A percentile compares a stretch with the other conserved stretches of the same genome.
These are phyloP conservation scores for Triplophysa siluroides DNA, from an alignment of 2,113 vertebrate species.

Conservation along the genomic window DNA sequence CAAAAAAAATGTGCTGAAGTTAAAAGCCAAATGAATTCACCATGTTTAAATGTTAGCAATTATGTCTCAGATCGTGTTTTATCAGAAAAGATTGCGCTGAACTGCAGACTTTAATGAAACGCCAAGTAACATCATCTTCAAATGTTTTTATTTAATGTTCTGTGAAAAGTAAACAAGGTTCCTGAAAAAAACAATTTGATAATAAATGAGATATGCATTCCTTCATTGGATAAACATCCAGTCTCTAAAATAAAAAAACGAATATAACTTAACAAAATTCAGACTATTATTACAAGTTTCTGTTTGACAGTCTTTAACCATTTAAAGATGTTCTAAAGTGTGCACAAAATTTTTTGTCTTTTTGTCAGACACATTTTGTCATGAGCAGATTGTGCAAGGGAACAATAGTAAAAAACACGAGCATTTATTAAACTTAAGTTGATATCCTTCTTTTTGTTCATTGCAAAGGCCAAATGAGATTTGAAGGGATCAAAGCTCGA, in stretches of 20 bases:
- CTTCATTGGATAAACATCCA: conserved; percentile 82
- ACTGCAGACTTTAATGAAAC: conserved; percentile 18
- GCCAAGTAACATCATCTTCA: conserved; percentile 53
- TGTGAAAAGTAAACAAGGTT: conserved; percentile 71
- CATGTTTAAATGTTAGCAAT: conserved; percentile 14
- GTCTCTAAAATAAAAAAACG: conserved; percentile 73
- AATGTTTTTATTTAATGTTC: conserved; percentile 76
- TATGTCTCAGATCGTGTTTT: conserved; percentile 1
- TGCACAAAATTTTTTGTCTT: conserved; percentile 57
- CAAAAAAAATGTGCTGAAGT: not conserved
- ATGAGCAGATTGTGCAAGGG: conserved; percentile 58
- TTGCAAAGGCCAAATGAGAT: conserved; percentile 13
- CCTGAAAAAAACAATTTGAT: conserved; percentile 70
- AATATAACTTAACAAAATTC: conserved; percentile 79
- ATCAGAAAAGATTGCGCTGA: not conserved
- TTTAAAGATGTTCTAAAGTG: conserved; percentile 72
- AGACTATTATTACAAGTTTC: conserved; percentile 66
- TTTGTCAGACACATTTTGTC: conserved; percentile 28
- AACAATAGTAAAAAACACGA: conserved; percentile 41
- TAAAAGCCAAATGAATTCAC: not conserved
- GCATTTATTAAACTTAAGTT: conserved; percentile 48
- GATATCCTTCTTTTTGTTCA: conserved; percentile 4
- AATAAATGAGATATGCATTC: conserved; percentile 79
- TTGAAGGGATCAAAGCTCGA: not conserved
- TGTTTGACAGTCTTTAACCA: conserved; percentile 72